Evolutionary conservation across 2,888 invertebrate species (phyloP), one percentile per base, ranked within the genome.

Genomic region (Andrena flavipes): DNA sequence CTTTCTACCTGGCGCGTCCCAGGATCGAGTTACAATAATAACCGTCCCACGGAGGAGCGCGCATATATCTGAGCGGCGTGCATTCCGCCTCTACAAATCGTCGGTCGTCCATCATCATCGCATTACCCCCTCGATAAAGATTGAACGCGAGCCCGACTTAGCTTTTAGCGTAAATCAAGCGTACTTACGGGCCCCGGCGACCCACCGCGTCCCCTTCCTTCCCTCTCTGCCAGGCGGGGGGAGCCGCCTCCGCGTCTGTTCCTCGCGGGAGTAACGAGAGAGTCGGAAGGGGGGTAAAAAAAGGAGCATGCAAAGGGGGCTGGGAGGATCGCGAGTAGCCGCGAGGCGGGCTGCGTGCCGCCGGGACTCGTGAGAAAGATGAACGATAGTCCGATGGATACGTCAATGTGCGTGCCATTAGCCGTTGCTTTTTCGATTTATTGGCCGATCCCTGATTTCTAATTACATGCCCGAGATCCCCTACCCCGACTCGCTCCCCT

Each of bases 341-440:
- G 87, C 84, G 77, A 87, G 87, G 83, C 75, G 71, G 69, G 73
- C 70, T 54, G 75, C 72, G 78, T 67, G 63, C 76, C 42, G 81
- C 83, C 68, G 80, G 80, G 84, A 85, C 82, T 89, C 90, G 90
- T 90, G 91, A 91, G 91, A 90, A 91, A 91, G 90, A 90, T 90
- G 90, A 89, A 90, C 90, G 91, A 90, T 91, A 90, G 88, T 84
- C 84, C 80, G 88, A 90, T 89, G 90, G 88, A 87, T 88, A 87
- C 87, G 85, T 90, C 89, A 85, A 88, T 87, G 82, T 86, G 90
- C 89, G 88, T 90, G 85, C 88, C 84, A 87, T 91, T 88, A 88
- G 86, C 83, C 85, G 86, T 87, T 84, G 77, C 84, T 76, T 78
- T 82, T 75, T 76, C 78, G 86, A 91, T 91, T 91, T 91, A 91